Percentiles rank a stretch among this genome's conserved stretches.
Evolutionary conservation across 2,888 invertebrate species (phyloP).

Genomic region (Standfussiana lucernea): DNA sequence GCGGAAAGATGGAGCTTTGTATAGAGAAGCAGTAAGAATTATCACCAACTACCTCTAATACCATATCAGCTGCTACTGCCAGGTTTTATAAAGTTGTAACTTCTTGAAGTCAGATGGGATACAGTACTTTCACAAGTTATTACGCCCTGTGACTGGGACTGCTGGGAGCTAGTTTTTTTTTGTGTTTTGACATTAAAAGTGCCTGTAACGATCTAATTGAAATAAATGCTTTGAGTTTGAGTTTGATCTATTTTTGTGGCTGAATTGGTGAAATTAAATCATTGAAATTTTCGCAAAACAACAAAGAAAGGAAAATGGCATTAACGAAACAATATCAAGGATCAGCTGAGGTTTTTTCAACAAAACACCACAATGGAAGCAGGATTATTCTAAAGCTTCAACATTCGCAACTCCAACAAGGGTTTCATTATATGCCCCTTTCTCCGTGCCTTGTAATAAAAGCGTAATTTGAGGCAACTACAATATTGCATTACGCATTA

Average conservation of each 20-base stretch:
- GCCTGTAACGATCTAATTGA: no score
- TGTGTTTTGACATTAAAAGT: no score
- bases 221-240: no score
- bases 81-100: background rate
- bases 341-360: background rate
- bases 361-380: background rate
- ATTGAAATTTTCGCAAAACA: no score
- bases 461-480: constrained; percentile 20
- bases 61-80: background rate
- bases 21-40: background rate
- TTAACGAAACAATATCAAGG: background rate
- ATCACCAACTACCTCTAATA: no score
- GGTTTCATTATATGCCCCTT: constrained; percentile 25
- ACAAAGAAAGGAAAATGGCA: background rate
- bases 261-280: background rate
- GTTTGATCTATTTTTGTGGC: no score
- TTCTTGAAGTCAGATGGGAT: background rate
- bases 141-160: no score
- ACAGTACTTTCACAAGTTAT: no score
- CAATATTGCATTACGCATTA: constrained; percentile 7
- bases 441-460: constrained; percentile 23
- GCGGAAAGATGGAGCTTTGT: background rate
- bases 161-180: no score
- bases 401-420: constrained; percentile 27
- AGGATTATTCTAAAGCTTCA: constrained; percentile 1